A percentile compares a stretch with the other conserved stretches of the same genome.
Conservation (phyloP, 1,140 invertebrate genomes). For the Capitella teleta region DNA sequence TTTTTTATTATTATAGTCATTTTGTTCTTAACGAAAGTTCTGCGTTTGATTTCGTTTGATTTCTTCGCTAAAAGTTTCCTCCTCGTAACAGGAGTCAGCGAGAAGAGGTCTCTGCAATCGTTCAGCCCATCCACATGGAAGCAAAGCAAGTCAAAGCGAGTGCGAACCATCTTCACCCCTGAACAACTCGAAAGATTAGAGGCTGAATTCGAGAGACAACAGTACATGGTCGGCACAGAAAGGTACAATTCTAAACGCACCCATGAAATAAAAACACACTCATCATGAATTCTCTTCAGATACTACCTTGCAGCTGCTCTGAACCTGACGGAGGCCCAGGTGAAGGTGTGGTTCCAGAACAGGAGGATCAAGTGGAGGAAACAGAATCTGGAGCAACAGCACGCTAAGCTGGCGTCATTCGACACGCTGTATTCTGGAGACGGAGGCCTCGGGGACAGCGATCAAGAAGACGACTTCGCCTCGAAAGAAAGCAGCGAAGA, state of each 20-base stretch:
- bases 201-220: constrained; percentile 83
- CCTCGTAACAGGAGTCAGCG: too few species aligned
- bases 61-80: too few species aligned
- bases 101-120: too few species aligned
- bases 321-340: constrained; percentile 49
- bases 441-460: constrained; percentile 12
- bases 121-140: too few species aligned
- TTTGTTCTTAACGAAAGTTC: too few species aligned
- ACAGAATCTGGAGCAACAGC: constrained; percentile 79
- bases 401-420: constrained; percentile 65
- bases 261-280: background rate
- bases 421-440: constrained; percentile 20
- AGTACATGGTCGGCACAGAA: constrained; percentile 95
- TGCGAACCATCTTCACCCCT: constrained; percentile 91
- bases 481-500: too few species aligned
- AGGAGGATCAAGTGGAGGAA: constrained; percentile 91
- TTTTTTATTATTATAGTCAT: too few species aligned
- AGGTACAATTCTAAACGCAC: constrained; percentile 37
- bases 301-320: constrained; percentile 37
- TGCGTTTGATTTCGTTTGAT: too few species aligned
- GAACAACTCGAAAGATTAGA: constrained; percentile 86
- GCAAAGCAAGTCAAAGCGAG: constrained; percentile 55
- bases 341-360: constrained; percentile 97
- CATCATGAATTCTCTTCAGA: constrained; percentile 16
- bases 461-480: background rate